Conservation (phyloP, 30 jellyfish, hydroid and myxozoan species). For the Pelagia noctiluca region DNA sequence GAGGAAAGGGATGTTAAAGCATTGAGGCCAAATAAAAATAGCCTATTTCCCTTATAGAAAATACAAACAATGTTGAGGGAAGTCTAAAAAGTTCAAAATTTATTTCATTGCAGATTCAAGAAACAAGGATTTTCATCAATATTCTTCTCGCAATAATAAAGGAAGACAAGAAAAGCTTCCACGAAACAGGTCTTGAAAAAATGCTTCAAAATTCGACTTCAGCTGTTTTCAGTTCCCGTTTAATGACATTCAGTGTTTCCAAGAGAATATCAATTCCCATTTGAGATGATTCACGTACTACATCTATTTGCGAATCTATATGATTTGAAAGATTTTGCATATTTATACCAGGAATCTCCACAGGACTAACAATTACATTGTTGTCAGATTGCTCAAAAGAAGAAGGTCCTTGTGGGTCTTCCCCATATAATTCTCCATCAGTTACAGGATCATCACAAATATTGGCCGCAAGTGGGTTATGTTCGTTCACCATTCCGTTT, state of each 20-base stretch:
- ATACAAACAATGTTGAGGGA: neutral
- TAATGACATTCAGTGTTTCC: constrained; percentile 8
- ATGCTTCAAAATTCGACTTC: neutral
- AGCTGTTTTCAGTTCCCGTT: constrained; percentile 8
- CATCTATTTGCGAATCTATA: constrained; percentile 12
- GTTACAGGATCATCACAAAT: constrained; percentile 17
- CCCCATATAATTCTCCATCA: constrained; percentile 15
- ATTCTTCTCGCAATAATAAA: neutral
- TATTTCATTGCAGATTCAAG: neutral
- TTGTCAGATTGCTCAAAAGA: constrained; percentile 10
- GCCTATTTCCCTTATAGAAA: neutral
- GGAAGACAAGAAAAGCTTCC: neutral
- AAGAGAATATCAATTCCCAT: constrained; percentile 19
- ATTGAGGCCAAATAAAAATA: too few relatives aligned
- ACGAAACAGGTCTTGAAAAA: neutral
- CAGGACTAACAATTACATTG: constrained; percentile 13
- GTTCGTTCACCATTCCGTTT: constrained; percentile 29
- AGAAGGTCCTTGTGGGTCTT: constrained; percentile 26
- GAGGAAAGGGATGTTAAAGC: too few relatives aligned
- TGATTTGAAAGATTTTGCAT: constrained; percentile 6
- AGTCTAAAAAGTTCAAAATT: neutral
- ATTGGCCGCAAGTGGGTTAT: constrained; percentile 16
- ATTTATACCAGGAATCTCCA: constrained; percentile 20
- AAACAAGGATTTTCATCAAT: neutral
- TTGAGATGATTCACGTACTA: constrained; percentile 13